phyloP scores from a whole-genome alignment of 2,113 vertebrate genomes.

The Ictalurus punctatus region DNA sequence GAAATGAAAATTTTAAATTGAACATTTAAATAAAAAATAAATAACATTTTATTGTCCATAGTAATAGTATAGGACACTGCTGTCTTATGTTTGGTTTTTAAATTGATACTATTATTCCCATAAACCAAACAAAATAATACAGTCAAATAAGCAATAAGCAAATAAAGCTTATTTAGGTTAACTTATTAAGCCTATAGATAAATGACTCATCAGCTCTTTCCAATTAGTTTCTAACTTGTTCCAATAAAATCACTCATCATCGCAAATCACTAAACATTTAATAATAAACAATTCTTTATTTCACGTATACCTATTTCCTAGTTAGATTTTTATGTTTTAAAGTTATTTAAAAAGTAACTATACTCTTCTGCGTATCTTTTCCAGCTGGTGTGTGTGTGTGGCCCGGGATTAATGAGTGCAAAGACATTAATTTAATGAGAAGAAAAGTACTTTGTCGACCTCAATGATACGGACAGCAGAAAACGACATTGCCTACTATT shows the following conservation, averaged over 20 bases:
- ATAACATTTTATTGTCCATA: not conserved
- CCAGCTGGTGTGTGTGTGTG: not conserved
- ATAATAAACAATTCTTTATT: not conserved
- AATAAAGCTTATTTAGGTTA: too few relatives aligned
- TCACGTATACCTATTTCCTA: not conserved
- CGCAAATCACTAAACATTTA: not conserved
- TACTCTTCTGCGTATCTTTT: not conserved
- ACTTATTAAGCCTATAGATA: too few relatives aligned
- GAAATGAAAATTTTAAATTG: not conserved
- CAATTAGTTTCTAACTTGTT: not conserved
- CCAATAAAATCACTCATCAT: not conserved
- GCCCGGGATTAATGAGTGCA: slow-evolving; percentile 43
- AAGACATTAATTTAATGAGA: slow-evolving; percentile 61
- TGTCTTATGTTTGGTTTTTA: too few relatives aligned
- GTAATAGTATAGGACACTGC: not conserved
- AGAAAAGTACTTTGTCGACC: slow-evolving; percentile 57
- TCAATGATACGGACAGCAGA: slow-evolving; percentile 39
- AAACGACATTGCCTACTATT: slow-evolving; percentile 52
- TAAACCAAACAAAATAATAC: too few relatives aligned
- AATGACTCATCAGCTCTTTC: too few relatives aligned
- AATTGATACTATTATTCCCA: too few relatives aligned
- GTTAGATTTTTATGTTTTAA: not conserved
- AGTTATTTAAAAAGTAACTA: not conserved
- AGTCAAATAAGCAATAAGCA: too few relatives aligned
- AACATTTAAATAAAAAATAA: not conserved